A percentile compares a stretch with the other conserved stretches of the same genome.
Conservation (phyloP, 2,888 invertebrate species). For the Drosophila meridiana region DNA sequence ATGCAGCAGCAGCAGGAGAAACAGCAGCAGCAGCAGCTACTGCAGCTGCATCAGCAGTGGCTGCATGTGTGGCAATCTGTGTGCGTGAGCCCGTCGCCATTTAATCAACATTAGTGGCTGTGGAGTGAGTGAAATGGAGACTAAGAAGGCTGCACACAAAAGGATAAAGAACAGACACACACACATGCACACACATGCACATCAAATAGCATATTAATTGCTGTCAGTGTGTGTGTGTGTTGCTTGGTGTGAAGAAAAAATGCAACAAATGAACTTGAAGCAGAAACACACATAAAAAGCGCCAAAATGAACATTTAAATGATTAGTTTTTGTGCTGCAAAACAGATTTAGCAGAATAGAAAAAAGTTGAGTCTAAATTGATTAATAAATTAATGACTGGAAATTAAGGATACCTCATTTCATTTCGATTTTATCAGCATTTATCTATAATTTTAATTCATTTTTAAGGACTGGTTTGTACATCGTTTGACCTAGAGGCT, state of each 20-base stretch:
- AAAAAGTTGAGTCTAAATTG: background rate
- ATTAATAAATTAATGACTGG: slow-evolving; percentile 13
- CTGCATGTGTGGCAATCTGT: slow-evolving; percentile 33
- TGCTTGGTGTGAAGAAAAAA: slow-evolving; percentile 18
- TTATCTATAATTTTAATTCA: too few relatives aligned
- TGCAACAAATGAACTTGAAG: slow-evolving; percentile 66
- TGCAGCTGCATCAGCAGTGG: slow-evolving; percentile 9
- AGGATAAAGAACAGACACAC: background rate
- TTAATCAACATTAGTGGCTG: slow-evolving; percentile 78
- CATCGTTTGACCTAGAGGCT: too few relatives aligned
- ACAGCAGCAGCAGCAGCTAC: slow-evolving; percentile 1
- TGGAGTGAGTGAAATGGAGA: slow-evolving; percentile 26
- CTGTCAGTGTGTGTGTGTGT: slow-evolving; percentile 49
- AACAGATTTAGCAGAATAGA: background rate
- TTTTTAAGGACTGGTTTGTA: too few relatives aligned
- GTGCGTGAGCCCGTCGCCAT: slow-evolving; percentile 64
- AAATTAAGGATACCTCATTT: too few relatives aligned
- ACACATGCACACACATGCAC: slow-evolving; percentile 17
- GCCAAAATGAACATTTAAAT: slow-evolving; percentile 62
- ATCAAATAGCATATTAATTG: slow-evolving; percentile 73
- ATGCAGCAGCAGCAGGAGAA: slow-evolving; percentile 15
- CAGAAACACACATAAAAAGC: slow-evolving; percentile 17
- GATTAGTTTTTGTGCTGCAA: slow-evolving; percentile 43
- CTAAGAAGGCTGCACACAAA: slow-evolving; percentile 25
- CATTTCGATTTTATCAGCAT: too few relatives aligned